Conservation (phyloP, 2,113 vertebrate species). For the Centropus unirufus region DNA sequence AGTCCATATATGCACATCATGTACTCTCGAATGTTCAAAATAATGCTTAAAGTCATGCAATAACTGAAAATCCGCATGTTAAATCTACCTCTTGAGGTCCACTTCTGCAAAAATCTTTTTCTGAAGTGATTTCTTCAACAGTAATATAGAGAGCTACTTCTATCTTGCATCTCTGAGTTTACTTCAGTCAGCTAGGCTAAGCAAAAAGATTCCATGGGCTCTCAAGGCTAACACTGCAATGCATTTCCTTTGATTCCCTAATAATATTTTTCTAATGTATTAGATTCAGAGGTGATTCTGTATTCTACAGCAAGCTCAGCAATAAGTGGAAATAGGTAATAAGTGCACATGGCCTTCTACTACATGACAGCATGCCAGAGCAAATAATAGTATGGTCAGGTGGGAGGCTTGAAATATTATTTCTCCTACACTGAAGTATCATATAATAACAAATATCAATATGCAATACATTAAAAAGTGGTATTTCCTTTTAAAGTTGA, state of each 20-base stretch:
- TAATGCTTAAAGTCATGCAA: not conserved
- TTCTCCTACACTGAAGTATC: not conserved
- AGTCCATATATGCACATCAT: not conserved
- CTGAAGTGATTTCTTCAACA: not conserved
- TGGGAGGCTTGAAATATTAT: not conserved
- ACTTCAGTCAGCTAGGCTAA: not conserved
- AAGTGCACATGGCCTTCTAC: not conserved
- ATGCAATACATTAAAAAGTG: not conserved
- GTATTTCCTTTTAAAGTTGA: not conserved
- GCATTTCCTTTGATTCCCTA: not conserved
- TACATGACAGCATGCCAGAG: not conserved
- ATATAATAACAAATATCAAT: not conserved
- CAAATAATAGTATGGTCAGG: not conserved
- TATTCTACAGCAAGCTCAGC: not conserved
- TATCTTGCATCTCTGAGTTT: not conserved
- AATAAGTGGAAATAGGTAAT: not conserved
- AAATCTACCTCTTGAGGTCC: not conserved
- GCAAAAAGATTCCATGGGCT: not conserved
- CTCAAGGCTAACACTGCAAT: not conserved
- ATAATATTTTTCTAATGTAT: not conserved
- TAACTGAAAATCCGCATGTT: not conserved
- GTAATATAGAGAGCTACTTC: not conserved
- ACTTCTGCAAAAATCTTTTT: slow-evolving; percentile 8
- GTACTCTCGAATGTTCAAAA: not conserved
- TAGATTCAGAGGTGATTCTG: not conserved